Base-by-base conservation (phyloP, 2,888 invertebrate genomes). In the Pollenia griseotomentosa region DNA sequence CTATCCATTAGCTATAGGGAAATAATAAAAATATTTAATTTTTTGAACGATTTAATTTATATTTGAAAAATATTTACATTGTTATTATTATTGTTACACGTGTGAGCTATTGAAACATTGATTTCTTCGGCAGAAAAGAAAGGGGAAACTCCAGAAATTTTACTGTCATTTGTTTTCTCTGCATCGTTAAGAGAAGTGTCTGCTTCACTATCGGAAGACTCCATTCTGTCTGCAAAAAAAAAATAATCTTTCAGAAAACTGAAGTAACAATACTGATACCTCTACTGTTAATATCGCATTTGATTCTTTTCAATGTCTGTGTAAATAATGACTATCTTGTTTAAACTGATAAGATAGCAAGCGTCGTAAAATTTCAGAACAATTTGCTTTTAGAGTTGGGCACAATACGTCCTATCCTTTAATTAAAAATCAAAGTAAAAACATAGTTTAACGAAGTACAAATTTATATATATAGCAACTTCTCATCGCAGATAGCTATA, bases 101-200 rank as follows among this genome's bases (percentile, higher is more conserved):
- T 90, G n/a, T 93, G 92, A 4, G 90, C 86, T 12, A 91, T 88
- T 3, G 93, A 92, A 0, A 92, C 87, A 70, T 93, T 91, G 14
- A 95, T 94, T 90, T 95, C 95, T 86, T 96, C 96, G 6, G 95
- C 96, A 74, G 96, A 96, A 90, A 96, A 95, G 90, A 97, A 97
- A 0, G 96, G 96, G 77, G 95, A 95, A 16, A 97, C 95, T 1
- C 97, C 97, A 40, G 97, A 97, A 85, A 97, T 93, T 88, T 93
- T 93, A 77, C 94, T 94, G 74, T 94, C 94, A 90, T 94, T 93
- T 48, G 40, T 90, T 86, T 91, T 92, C 33, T 92, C 92, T 0
- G 90, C 90, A 63, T 91, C 91, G 23, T 91, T 92, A 0, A 90
- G 84, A 8, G 93, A 93, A 0, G 91, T 90, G 77, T 93, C 94